Percentiles rank a stretch among this genome's conserved stretches.
Evolutionary conservation across 2,888 invertebrate genomes (phyloP).

Genomic region (Candidula unifasciata): DNA sequence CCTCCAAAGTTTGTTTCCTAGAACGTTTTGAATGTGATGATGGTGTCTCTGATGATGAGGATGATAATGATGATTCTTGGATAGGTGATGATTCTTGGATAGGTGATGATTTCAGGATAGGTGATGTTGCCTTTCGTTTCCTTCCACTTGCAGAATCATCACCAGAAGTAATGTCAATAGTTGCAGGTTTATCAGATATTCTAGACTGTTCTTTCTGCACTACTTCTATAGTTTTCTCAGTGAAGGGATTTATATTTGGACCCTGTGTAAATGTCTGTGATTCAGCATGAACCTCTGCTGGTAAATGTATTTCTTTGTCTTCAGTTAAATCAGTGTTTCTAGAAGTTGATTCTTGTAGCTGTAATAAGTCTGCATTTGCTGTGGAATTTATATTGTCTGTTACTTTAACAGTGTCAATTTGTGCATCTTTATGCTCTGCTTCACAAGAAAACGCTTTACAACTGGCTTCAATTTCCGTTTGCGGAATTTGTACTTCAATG

Average conservation of each 20-base stretch:
- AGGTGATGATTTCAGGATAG: background rate
- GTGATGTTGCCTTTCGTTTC: constrained; percentile 18
- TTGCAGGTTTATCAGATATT: background rate
- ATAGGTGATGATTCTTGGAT: background rate
- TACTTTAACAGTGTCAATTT: background rate
- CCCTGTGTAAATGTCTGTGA: background rate
- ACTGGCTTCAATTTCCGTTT: background rate
- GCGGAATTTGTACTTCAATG: background rate
- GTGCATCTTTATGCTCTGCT: background rate
- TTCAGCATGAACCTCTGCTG: background rate
- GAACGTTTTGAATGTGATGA: constrained; percentile 20
- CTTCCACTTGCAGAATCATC: background rate
- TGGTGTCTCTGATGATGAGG: constrained; percentile 3
- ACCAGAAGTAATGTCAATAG: background rate
- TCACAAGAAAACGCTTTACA: too few relatives aligned
- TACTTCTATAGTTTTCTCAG: background rate
- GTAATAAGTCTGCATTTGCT: too few relatives aligned
- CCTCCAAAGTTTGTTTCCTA: background rate
- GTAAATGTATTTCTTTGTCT: background rate
- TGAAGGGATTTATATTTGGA: background rate
- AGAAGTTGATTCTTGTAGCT: background rate
- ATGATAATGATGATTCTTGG: background rate
- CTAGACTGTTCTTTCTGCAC: background rate
- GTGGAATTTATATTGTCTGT: background rate
- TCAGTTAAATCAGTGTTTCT: background rate